Conservation (phyloP, 2,888 invertebrate genomes). For the Nezara viridula region DNA sequence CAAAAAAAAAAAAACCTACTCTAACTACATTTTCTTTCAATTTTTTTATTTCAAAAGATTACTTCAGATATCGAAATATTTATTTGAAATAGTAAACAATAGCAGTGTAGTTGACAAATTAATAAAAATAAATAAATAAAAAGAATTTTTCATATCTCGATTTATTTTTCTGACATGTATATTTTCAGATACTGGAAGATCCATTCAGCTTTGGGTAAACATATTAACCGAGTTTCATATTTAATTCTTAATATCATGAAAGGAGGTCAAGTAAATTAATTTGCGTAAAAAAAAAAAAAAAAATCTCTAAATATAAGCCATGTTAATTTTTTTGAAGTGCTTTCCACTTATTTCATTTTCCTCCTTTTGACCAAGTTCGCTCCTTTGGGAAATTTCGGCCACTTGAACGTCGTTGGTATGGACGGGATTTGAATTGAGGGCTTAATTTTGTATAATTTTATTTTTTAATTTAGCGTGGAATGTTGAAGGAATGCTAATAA, state of each 20-base stretch:
- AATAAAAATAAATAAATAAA: too few species aligned
- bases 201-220: too few species aligned
- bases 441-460: background rate
- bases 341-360: background rate
- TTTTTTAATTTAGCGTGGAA: slow-evolving; percentile 1
- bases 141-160: too few species aligned
- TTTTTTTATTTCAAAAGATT: too few species aligned
- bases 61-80: too few species aligned
- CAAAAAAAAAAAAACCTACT: too few species aligned
- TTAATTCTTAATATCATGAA: background rate
- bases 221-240: too few species aligned
- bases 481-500: background rate
- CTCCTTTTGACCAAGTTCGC: background rate
- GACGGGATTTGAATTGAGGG: background rate
- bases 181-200: too few species aligned
- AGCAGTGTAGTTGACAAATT: too few species aligned
- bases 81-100: too few species aligned
- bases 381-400: slow-evolving; percentile 19
- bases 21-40: too few species aligned
- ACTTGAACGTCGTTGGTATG: background rate
- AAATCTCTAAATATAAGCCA: background rate
- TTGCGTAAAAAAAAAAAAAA: background rate
- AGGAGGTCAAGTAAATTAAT: background rate
- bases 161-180: too few species aligned
- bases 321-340: background rate